Evolutionary conservation across 2,888 invertebrate genomes (phyloP), one percentile per base, ranked within the genome.

Genomic region (Troides helena): DNA sequence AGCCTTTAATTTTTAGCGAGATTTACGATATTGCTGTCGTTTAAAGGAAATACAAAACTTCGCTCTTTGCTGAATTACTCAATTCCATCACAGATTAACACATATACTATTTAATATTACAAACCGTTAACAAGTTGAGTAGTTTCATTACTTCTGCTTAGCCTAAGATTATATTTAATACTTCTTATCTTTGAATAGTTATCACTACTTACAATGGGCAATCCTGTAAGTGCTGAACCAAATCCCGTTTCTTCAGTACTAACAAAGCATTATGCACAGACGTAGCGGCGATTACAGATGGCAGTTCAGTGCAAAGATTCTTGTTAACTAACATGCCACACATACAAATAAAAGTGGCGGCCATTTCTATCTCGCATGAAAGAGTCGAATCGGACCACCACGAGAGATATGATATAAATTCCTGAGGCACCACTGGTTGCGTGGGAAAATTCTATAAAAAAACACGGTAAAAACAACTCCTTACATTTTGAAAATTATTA

Each of bases 301-400:
- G 89, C 62, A 76, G 84, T 66, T 86, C 83, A 0, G 75, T 70
- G 17, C 85, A 82, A 0, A 88, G 70, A 0, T 70, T 68, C 64
- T 83, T 86, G 71, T 85, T 79, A 2, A 85, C 81, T 81, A 90
- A 81, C 72, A 87, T 23, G 0, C 86, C 87, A 0, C 84, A 79
- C 82, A 87, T 80, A 73, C 82, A 85, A 0, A 91, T 72, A 72
- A 90, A 89, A 0, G 88, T 87, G 5, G 90, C 87, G 0, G 86
- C 87, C 23, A 80, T 74, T 68, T 88, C 86, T 5, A 89, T 84
- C 66, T 88, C 86, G 0, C 79, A 83, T 1, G 81, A 79, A 0
- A 78, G 71, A 0, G 71, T 59, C 0, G 70, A 72, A 71, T 86
- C 84, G 60, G 87, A 87, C 76, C 81, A 84, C 88, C 86, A 90